phyloP scores from a whole-genome alignment of 2,888 invertebrate species.

The Plagodis pulveraria region DNA sequence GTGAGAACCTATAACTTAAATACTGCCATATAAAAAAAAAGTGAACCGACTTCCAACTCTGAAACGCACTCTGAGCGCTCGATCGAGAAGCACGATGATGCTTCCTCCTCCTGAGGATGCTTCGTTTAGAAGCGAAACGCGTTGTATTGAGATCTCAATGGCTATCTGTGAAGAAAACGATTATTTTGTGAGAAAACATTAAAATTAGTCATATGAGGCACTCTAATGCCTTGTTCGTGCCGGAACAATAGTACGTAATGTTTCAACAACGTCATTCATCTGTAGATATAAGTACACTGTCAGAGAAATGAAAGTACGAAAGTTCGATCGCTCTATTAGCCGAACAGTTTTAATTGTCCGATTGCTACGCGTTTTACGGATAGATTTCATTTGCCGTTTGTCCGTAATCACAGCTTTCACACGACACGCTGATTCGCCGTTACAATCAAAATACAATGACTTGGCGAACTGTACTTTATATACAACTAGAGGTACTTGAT shows the following conservation, averaged over 20 bases:
- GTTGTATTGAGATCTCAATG: too few species aligned
- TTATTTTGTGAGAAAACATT: neutral
- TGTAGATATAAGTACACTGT: neutral
- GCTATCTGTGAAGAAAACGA: neutral
- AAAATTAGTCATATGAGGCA: neutral
- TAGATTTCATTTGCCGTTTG: slow-evolving; percentile 24
- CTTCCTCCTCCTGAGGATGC: too few species aligned
- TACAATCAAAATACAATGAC: slow-evolving; percentile 13
- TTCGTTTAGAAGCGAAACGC: too few species aligned
- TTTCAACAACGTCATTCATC: neutral
- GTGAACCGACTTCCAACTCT: too few species aligned
- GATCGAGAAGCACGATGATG: too few species aligned
- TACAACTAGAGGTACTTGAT: too few species aligned
- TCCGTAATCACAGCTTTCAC: slow-evolving; percentile 25
- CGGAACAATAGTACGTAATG: slow-evolving; percentile 3
- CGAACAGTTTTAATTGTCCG: slow-evolving; percentile 29
- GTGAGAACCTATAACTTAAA: too few species aligned
- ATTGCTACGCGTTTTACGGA: slow-evolving; percentile 27
- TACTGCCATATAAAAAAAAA: too few species aligned
- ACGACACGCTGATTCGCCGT: slow-evolving; percentile 3
- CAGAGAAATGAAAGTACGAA: slow-evolving; percentile 27
- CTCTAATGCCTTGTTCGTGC: neutral
- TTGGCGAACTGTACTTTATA: neutral
- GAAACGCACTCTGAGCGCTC: too few species aligned
- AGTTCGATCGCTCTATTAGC: slow-evolving; percentile 20